Base-by-base conservation (phyloP, 2,888 invertebrate genomes). In the Dysmachus trigonus region DNA sequence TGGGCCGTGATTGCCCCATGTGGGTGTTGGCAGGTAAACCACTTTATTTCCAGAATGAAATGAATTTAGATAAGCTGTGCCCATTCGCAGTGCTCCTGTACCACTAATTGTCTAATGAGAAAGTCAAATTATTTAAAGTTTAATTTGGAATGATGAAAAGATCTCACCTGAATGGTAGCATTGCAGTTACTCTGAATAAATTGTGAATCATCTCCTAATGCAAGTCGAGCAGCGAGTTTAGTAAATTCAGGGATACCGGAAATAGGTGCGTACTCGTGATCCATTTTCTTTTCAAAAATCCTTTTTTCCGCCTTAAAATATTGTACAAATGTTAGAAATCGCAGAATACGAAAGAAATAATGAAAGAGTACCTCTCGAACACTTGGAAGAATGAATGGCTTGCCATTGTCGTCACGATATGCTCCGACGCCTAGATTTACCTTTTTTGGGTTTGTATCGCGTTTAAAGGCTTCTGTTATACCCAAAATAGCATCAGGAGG, bases 401-500 rank as follows among this genome's bases (percentile, higher is more conserved):
- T 98, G 84, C 99, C 99, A 90, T 97, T 95, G 91, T 99, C 99
- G 92, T 99, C 99, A 89, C 99, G 95, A 92, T 99, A 99, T 8
- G 99, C 99, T 87, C 98, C 98, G 3, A 95, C 98, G 87, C 99
- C 99, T 82, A 99, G 94, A 92, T 99, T 99, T 88, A 99, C 96
- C 93, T 99, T 99, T 89, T 97, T 97, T 0, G 98, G 95, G 91
- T 98, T 96, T 2, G 94, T 93, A 91, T 99, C 99, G 87, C 93
- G 95, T 91, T 98, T 99, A 93, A 94, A 99, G 0, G 99, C 99
- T 92, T 99, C 99, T 0, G 98, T 97, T 71, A 99, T 96, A 51
- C 99, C 99, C 81, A 99, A 93, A 93, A 99, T 99, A 31, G 97
- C 97, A 94, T 99, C 99, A 5, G 99, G 99, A 22, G 99, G 99